A percentile compares a stretch with the other conserved stretches of the same genome.
Conservation (phyloP, 2,113 vertebrate species). For the Dicrurus megarhynchus region DNA sequence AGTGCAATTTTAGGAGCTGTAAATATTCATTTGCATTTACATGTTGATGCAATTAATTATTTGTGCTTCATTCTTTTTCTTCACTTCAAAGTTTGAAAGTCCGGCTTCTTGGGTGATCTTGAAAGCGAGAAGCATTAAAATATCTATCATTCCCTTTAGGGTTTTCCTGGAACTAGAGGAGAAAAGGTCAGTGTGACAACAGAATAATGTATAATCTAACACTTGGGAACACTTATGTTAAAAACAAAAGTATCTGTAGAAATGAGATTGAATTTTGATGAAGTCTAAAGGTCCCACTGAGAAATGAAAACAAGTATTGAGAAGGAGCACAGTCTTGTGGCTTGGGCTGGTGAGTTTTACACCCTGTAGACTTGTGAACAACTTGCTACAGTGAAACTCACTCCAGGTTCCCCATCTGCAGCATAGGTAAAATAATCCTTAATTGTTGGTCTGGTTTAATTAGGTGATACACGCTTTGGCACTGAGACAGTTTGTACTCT, state of each 20-base stretch:
- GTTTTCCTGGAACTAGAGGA: slow-evolving; percentile 91
- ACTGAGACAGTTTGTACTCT: neutral
- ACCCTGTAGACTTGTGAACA: neutral
- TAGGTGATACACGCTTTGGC: neutral
- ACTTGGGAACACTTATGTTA: neutral
- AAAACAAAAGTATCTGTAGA: neutral
- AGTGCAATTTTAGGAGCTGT: neutral
- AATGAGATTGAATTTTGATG: neutral
- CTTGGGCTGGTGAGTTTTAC: neutral
- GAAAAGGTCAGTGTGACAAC: slow-evolving; percentile 86
- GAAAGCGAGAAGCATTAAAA: slow-evolving; percentile 8
- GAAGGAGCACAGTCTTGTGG: neutral
- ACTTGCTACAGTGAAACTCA: neutral
- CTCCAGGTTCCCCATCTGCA: neutral
- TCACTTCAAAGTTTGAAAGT: slow-evolving; percentile 21
- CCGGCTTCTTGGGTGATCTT: neutral
- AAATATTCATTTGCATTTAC: slow-evolving; percentile 5
- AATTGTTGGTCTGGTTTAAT: neutral
- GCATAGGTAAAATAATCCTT: neutral
- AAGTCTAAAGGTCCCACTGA: neutral
- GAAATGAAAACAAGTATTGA: neutral
- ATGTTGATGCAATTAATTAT: neutral
- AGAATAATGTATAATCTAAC: neutral
- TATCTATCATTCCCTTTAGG: slow-evolving; percentile 76
- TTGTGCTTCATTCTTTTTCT: neutral